Percentiles rank a stretch among this genome's conserved stretches.
Evolutionary conservation across 2,113 vertebrate genomes (phyloP).

Genomic region (Platysteira castanea): DNA sequence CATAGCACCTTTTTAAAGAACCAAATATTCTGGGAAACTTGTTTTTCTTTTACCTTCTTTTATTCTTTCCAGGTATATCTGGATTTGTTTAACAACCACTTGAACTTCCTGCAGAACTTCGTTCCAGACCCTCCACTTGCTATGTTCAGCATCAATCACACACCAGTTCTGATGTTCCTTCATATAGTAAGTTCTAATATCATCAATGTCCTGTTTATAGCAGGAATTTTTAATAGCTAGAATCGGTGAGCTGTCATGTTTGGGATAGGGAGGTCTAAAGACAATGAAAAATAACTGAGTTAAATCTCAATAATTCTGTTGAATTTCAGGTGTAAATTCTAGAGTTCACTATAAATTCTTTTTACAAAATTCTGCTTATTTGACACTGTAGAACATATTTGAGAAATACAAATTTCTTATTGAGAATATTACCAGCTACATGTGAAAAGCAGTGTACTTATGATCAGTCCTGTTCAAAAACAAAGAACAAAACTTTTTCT

Average conservation of each 20-base stretch:
- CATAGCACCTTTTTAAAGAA: neutral
- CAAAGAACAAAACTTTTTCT: neutral
- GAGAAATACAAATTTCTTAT: neutral
- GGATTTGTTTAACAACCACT: conserved; percentile 74
- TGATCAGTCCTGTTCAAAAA: neutral
- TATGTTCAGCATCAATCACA: conserved; percentile 76
- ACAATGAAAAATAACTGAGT: neutral
- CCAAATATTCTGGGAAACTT: neutral
- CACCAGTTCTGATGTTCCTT: conserved; percentile 87
- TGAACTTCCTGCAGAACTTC: conserved; percentile 73
- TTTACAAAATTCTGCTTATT: neutral
- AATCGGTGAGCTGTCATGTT: conserved; percentile 82
- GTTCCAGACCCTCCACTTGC: conserved; percentile 90
- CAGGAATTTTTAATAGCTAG: conserved; percentile 75
- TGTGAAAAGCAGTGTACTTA: neutral
- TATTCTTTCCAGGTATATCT: conserved; percentile 82
- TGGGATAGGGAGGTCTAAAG: conserved; percentile 67
- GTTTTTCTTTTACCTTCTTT: conserved; percentile 74
- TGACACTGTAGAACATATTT: neutral
- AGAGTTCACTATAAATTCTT: neutral
- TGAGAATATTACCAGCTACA: neutral
- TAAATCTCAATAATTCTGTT: neutral
- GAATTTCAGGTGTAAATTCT: neutral
- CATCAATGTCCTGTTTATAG: conserved; percentile 75
- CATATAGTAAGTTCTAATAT: conserved; percentile 76